phyloP scores from a whole-genome alignment of 1,140 invertebrate species.

The Battus philenor region DNA sequence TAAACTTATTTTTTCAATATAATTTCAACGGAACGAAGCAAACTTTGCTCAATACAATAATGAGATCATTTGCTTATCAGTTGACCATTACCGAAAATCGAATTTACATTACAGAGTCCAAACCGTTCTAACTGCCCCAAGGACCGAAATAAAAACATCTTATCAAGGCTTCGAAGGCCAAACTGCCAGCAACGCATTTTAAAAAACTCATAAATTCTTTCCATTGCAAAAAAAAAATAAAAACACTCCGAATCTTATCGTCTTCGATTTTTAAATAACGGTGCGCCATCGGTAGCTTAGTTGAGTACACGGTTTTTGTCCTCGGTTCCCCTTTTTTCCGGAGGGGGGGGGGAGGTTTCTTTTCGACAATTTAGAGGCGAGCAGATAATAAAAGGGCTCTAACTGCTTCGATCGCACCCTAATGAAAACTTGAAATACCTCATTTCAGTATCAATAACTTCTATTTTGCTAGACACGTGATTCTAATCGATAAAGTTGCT shows the following conservation, averaged over 20 bases:
- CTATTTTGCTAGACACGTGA: slow-evolving; percentile 35
- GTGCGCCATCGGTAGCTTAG: slow-evolving; percentile 59
- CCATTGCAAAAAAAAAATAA: slow-evolving; percentile 74
- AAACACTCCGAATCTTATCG: slow-evolving; percentile 70
- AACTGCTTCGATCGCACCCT: slow-evolving; percentile 71
- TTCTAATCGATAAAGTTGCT: slow-evolving; percentile 25
- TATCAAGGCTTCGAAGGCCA: slow-evolving; percentile 53
- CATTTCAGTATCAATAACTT: slow-evolving; percentile 69
- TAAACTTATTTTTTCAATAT: slow-evolving; percentile 21
- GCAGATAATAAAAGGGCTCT: slow-evolving; percentile 77
- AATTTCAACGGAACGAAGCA: slow-evolving; percentile 47
- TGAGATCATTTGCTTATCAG: slow-evolving; percentile 73
- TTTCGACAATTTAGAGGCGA: slow-evolving; percentile 76
- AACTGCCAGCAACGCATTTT: slow-evolving; percentile 55
- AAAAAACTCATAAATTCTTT: slow-evolving; percentile 66
- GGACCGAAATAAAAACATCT: slow-evolving; percentile 61
- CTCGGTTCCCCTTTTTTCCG: slow-evolving; percentile 58
- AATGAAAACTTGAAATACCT: slow-evolving; percentile 71
- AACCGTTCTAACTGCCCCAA: slow-evolving; percentile 32
- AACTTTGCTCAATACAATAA: slow-evolving; percentile 61
- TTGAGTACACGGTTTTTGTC: slow-evolving; percentile 63
- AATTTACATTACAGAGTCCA: slow-evolving; percentile 69
- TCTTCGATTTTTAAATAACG: slow-evolving; percentile 75
- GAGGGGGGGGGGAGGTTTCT: slow-evolving; percentile 66
- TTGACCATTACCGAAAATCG: slow-evolving; percentile 73